phyloP scores from a whole-genome alignment of 1,140 invertebrate species.

The Pseudomyrmex concolor region DNA sequence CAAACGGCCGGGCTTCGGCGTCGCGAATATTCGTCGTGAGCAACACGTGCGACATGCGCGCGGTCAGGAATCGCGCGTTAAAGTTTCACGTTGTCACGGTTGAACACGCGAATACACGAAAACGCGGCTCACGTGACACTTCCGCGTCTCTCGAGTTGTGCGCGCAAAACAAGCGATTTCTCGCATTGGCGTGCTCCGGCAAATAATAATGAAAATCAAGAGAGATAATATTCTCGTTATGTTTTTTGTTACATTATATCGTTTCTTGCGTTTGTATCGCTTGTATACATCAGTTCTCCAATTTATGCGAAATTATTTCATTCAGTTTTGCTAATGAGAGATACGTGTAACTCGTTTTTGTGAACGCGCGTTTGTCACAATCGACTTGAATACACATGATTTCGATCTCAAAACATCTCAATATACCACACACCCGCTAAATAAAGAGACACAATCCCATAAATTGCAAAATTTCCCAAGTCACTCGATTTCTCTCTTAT shows the following conservation, averaged over 20 bases:
- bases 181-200: not conserved
- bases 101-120: not conserved
- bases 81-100: not conserved
- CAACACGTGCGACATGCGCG: constrained; percentile 40
- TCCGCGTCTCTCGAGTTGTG: not conserved
- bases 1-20: not conserved
- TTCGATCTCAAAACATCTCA: no score
- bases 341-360: not conserved
- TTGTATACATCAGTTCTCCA: no score
- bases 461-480: no score
- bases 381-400: no score
- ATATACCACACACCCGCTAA: no score
- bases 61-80: not conserved
- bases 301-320: not conserved
- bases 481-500: no score
- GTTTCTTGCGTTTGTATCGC: no score
- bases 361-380: no score
- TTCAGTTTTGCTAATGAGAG: not conserved
- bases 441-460: no score
- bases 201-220: not conserved
- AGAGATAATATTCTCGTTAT: not conserved
- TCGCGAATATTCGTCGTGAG: not conserved
- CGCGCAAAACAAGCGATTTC: not conserved
- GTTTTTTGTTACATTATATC: not conserved
- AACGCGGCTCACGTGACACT: not conserved